Percentiles rank a stretch among this genome's conserved stretches.
These are phyloP conservation scores for Upupa epops DNA, from an alignment of 2,113 vertebrate species.

Conservation along the genomic window DNA sequence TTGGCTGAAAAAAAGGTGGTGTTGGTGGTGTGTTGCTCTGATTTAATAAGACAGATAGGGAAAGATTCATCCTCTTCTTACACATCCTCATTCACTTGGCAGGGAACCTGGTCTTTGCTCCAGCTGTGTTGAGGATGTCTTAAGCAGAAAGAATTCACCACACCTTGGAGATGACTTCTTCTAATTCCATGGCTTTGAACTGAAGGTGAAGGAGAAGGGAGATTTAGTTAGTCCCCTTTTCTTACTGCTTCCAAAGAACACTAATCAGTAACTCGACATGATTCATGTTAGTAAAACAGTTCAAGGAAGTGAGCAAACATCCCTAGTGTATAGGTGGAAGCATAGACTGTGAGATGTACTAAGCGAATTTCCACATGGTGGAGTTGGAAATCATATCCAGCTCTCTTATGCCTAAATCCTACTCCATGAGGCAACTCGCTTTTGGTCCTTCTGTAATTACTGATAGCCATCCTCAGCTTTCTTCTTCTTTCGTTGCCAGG, in stretches of 20 bases:
- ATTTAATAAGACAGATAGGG: neutral
- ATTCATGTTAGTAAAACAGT: neutral
- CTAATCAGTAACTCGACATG: neutral
- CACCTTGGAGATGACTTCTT: neutral
- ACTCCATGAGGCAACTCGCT: neutral
- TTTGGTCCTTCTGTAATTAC: neutral
- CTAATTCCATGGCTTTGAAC: neutral
- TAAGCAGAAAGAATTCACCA: neutral
- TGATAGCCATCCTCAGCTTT: neutral
- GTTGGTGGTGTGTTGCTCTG: neutral
- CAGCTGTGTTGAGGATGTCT: neutral
- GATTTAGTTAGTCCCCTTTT: neutral
- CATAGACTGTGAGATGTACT: neutral
- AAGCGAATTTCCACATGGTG: neutral
- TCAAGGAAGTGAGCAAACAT: neutral
- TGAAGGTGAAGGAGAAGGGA: neutral
- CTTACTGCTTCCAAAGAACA: neutral
- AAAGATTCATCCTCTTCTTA: neutral
- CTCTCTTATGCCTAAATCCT: neutral
- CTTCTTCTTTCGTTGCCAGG: neutral
- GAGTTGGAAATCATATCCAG: neutral
- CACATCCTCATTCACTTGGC: rapidly evolving
- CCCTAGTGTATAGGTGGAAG: neutral
- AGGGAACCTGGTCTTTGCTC: neutral
- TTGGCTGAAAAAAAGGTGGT: neutral